phyloP scores from a whole-genome alignment of 2,113 vertebrate species.

The Sander lucioperca region DNA sequence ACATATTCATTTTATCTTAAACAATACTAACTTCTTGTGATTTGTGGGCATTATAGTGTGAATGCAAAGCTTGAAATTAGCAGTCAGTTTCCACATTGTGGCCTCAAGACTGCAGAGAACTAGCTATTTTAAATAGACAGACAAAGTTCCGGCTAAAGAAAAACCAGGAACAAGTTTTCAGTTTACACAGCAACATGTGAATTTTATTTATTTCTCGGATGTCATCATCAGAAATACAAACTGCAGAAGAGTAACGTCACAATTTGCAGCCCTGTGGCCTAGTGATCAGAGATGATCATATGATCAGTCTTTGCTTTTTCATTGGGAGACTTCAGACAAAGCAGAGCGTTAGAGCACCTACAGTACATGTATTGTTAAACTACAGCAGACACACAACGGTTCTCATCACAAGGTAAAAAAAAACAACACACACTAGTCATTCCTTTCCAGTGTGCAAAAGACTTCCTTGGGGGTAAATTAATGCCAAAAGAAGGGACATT shows the following conservation, averaged over 20 bases:
- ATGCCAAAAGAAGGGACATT: background rate
- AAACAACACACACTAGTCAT: background rate
- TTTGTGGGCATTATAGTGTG: background rate
- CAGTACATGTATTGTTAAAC: background rate
- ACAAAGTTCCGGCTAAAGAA: no score
- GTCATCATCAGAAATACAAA: slow-evolving; percentile 59
- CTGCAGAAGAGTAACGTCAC: slow-evolving; percentile 27
- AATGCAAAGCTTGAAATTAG: background rate
- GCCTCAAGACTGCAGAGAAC: background rate
- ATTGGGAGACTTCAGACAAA: slow-evolving; percentile 1
- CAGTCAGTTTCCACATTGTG: background rate
- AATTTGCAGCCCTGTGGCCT: slow-evolving; percentile 40
- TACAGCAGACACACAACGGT: slow-evolving; percentile 16
- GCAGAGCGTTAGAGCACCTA: slow-evolving; percentile 25
- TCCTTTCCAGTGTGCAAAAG: slow-evolving; percentile 12
- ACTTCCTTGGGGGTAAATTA: background rate
- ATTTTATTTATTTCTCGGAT: slow-evolving; percentile 68
- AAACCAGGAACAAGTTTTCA: no score
- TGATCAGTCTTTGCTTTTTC: slow-evolving; percentile 13
- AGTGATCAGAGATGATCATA: slow-evolving; percentile 15
- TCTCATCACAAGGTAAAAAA: slow-evolving; percentile 24
- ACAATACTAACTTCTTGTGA: background rate
- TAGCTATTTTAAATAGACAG: background rate
- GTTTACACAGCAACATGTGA: slow-evolving; percentile 70
- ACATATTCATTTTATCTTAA: background rate